Evolutionary conservation across 2,888 invertebrate genomes (phyloP), one percentile per base, ranked within the genome.

Genomic region (Chrysotoxum bicinctum): DNA sequence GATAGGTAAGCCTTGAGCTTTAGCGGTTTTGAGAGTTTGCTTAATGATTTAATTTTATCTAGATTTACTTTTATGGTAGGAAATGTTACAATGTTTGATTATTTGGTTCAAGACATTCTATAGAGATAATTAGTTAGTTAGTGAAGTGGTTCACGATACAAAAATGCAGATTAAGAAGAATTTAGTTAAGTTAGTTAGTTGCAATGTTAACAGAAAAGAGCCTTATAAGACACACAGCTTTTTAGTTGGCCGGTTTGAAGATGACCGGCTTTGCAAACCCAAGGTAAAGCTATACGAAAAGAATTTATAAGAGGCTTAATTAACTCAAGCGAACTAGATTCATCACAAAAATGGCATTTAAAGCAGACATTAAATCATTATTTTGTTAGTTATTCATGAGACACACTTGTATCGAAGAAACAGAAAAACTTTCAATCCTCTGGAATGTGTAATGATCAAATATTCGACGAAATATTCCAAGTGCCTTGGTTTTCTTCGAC

Each of bases 31-130:
- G 5, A 19, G 58, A 8, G 4, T 14, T 4, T 9, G 62, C n/a
- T 80, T 54, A 75, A 32, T 69, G 75, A 70, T 52, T 75, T 26
- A 32, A 52, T 56, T 80, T 70, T 50, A 69, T 16, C 50, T 50
- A 16, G 2, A 45, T 3, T 1, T 19, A 45, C 45, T 70, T 37
- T 56, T 75, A 64, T 60, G 60, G 60, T 16, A 9, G 5, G 9
- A n/a, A 60, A 40, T 5, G 10, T 23, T 60, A 60, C 60, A 60
- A 60, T 60, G 60, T 60, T 16, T 54, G 54, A 54, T 32, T 30
- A 16, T 54, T 19, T 54, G 54, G 54, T 32, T 30, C 30, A 16
- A 54, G 30, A 32, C 9, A 30, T 54, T 48, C 21, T 48, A 21
- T 48, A 6, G 2, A 23, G 50, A 48, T 48, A 48, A 14, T 48